Conservation (phyloP, 2,888 invertebrate species). For the Mimumesa dahlbomi region DNA sequence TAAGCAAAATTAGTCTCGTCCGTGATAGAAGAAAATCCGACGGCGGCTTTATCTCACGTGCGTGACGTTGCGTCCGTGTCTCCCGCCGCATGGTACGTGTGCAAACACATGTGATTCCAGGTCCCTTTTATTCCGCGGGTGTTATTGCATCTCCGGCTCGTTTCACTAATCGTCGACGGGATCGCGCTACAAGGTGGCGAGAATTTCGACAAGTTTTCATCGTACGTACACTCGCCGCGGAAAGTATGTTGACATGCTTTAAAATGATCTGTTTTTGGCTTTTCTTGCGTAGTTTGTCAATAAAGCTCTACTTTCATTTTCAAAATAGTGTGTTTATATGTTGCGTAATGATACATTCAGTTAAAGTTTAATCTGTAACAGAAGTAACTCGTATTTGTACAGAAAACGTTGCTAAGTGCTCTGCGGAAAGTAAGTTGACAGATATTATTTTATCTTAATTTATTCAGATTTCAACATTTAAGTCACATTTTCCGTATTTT, state of each 20-base stretch:
- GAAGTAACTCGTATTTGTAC: background rate
- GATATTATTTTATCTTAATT: too few species aligned
- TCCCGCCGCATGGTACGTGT: slow-evolving; percentile 56
- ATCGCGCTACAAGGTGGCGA: background rate
- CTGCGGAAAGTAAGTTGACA: too few species aligned
- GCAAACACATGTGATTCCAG: slow-evolving; percentile 10
- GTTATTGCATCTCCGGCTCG: background rate
- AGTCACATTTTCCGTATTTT: too few species aligned
- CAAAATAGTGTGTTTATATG: background rate
- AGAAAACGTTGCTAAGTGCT: background rate
- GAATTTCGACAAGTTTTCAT: too few species aligned
- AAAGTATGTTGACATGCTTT: too few species aligned
- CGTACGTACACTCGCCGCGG: too few species aligned
- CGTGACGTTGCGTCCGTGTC: slow-evolving; percentile 34
- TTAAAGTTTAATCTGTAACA: background rate
- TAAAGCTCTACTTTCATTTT: background rate
- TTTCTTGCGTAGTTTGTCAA: too few species aligned
- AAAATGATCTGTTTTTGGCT: too few species aligned
- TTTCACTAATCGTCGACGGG: background rate
- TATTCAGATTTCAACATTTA: too few species aligned
- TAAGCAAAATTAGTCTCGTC: slow-evolving; percentile 64
- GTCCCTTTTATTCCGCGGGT: background rate
- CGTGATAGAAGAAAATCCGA: slow-evolving; percentile 44
- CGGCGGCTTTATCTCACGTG: slow-evolving; percentile 43
- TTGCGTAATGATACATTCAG: too few species aligned